These are phyloP conservation scores for Sebastes cheni DNA, from an alignment of 2,797 vertebrate genomes.

Conservation along the genomic window DNA sequence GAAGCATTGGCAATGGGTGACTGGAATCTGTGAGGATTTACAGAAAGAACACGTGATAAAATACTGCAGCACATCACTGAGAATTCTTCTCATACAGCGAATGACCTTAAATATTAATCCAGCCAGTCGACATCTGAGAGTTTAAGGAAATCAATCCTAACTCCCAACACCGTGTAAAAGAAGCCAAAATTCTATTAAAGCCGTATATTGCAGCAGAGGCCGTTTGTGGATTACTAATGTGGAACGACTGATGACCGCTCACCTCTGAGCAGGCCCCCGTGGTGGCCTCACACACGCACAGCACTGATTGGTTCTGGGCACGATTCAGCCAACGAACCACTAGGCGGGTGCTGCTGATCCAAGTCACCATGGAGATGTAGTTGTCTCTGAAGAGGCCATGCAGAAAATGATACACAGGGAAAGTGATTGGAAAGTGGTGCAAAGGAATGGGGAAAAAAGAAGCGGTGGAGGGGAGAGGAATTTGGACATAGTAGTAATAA, in stretches of 20 bases:
- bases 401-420: constrained; percentile 27
- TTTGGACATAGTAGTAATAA: constrained; percentile 1
- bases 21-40: constrained; percentile 21
- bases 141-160: constrained; percentile 58
- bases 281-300: constrained; percentile 86
- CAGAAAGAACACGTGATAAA: constrained; percentile 13
- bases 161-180: constrained; percentile 41
- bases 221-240: constrained; percentile 53
- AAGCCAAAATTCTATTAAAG: constrained; percentile 58
- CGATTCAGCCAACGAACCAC: constrained; percentile 87
- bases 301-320: constrained; percentile 85
- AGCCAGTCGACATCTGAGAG: constrained; percentile 48
- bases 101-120: constrained; percentile 69
- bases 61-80: constrained; percentile 31
- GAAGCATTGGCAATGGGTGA: neutral
- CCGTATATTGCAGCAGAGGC: constrained; percentile 20
- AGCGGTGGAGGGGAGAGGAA: neutral
- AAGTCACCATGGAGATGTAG: constrained; percentile 87
- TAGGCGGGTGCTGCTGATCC: constrained; percentile 85
- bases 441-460: neutral
- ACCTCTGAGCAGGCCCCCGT: constrained; percentile 88
- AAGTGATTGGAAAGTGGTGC: constrained; percentile 10
- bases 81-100: constrained; percentile 59
- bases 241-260: constrained; percentile 55
- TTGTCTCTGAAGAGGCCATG: constrained; percentile 77